These are phyloP conservation scores for Zaprionus tsacasi DNA, from an alignment of 1,140 invertebrate species.

Conservation along the genomic window DNA sequence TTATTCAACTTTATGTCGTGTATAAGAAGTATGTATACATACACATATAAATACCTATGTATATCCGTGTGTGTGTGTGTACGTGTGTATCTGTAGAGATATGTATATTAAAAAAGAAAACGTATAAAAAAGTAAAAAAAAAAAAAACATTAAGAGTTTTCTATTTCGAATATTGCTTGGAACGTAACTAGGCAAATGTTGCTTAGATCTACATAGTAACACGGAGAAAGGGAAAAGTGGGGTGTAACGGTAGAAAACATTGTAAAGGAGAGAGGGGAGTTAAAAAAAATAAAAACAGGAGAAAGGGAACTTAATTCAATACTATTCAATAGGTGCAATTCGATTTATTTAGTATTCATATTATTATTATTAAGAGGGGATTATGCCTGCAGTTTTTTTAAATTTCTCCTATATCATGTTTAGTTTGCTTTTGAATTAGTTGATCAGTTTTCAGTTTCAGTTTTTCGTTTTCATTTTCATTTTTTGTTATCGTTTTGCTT, in stretches of 20 bases:
- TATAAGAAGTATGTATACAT: constrained; percentile 53
- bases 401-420: constrained; percentile 44
- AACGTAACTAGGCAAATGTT: not conserved
- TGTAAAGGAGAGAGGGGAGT: not conserved
- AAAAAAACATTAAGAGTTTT: constrained; percentile 11
- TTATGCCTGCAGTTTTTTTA: constrained; percentile 16
- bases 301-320: not conserved
- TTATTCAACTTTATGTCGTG: constrained; percentile 71
- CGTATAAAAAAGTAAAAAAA: constrained; percentile 19
- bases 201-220: constrained; percentile 1
- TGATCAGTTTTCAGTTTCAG: constrained; percentile 41
- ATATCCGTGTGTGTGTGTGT: constrained; percentile 2
- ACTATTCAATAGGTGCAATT: constrained; percentile 15
- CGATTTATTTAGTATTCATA: constrained; percentile 14
- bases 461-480: constrained; percentile 42
- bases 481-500: constrained; percentile 55
- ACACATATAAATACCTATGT: constrained; percentile 57
- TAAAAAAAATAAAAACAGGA: not conserved
- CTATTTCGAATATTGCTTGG: not conserved
- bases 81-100: constrained; percentile 13
- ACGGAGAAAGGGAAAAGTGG: not conserved
- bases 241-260: no score
- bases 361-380: constrained; percentile 6
- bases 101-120: constrained; percentile 41
- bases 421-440: constrained; percentile 41